Base-by-base conservation (phyloP, 2,888 invertebrate species). In the Ptilodon capucinus region DNA sequence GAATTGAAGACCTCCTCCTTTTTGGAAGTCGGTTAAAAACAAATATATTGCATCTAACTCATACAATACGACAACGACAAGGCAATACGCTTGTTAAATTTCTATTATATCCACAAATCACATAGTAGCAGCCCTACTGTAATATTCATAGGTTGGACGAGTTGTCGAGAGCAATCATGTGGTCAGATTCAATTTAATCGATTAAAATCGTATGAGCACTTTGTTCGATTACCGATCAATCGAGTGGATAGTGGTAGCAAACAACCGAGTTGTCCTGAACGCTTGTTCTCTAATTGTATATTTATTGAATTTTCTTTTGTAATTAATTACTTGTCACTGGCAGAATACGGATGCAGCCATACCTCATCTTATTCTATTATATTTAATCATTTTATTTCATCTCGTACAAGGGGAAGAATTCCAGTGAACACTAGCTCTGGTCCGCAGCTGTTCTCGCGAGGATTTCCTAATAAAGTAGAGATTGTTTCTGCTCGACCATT, bases 201-300 rank as follows among this genome's bases (percentile, higher is more conserved):
- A 64, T 71, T 66, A 67, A 68, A 67, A 69, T 66, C 62, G 54
- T 57, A 61, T 57, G 63, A 63, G 56, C 60, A 66, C 67, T 67
- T 60, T 57, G 57, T 50, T 38, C 53, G 59, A 71, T 71, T 64
- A 64, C 52, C 49, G 47, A 56, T 46, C 41, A 52, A 50, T 46
- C 58, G 52, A 44, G 41, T 50, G 35, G 40, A 50, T 46, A 30
- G 35, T 21, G 5, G 25, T 44, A 28, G 52, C 40, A 41, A 23
- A 25, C 40, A 41, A 23, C 25, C 25, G 19, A n/a, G 17, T 8
- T 45, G 23, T 16, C 16, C 39, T 21, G n/a, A 30, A 38, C 8
- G 9, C 5, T 6, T 2, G 34, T 16, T 5, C 13, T 16, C 14
- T 13, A 2, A 34, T 34, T 34, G 0, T n/a, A n/a, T n/a, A 34